phyloP scores from a whole-genome alignment of 1,140 invertebrate genomes.

The Aleiodes sp. region DNA sequence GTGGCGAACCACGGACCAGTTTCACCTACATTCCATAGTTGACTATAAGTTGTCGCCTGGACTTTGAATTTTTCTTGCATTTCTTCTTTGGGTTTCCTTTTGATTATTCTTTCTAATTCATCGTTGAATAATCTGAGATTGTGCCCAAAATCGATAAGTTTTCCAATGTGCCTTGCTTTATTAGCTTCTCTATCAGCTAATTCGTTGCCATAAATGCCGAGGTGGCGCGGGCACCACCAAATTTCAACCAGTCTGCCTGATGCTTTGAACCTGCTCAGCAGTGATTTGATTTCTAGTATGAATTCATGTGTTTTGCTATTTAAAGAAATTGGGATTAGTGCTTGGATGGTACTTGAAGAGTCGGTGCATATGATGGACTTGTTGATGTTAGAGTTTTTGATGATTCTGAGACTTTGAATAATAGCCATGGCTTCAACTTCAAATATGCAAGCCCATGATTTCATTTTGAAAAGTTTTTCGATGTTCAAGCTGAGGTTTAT shows the following conservation, averaged over 20 bases:
- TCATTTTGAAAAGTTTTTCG: slow-evolving; percentile 4
- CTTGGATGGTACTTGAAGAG: slow-evolving; percentile 1
- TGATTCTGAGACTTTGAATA: background rate
- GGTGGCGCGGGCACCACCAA: background rate
- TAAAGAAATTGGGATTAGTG: too few species aligned
- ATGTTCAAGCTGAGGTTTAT: background rate
- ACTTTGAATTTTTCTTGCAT: background rate
- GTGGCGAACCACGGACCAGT: background rate
- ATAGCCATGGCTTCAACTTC: slow-evolving; percentile 15
- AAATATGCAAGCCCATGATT: background rate
- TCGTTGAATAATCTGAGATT: background rate
- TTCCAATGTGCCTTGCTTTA: background rate
- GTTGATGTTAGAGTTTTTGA: background rate
- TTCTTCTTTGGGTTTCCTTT: background rate
- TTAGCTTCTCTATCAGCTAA: background rate
- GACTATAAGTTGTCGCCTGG: background rate
- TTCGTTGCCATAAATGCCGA: background rate
- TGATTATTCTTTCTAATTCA: background rate
- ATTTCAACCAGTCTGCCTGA: background rate
- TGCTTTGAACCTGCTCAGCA: background rate
- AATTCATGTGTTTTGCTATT: background rate
- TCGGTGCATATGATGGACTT: background rate
- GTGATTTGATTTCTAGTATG: slow-evolving; percentile 15
- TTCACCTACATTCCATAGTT: background rate
- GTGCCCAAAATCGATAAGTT: background rate